Conservation (phyloP, 2,113 vertebrate species). For the Coryphaenoides rupestris region DNA sequence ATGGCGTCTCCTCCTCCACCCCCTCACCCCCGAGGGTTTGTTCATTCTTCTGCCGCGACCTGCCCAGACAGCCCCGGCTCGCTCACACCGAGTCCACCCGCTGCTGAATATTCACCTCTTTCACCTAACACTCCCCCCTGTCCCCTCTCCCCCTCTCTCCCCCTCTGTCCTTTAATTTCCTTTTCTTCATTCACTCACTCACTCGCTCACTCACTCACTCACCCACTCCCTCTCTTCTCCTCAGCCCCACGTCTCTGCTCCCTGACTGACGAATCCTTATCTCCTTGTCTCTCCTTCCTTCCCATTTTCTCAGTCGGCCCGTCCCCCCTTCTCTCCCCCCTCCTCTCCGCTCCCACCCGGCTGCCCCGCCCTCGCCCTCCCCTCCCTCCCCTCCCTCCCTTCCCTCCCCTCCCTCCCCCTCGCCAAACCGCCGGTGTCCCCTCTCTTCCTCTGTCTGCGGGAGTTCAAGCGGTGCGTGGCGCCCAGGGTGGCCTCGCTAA, state of each 20-base stretch:
- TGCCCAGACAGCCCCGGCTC: slow-evolving; percentile 31
- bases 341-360: slow-evolving; percentile 14
- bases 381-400: slow-evolving; percentile 4
- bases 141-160: slow-evolving; percentile 7
- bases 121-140: too few species aligned
- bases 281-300: too few species aligned
- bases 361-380: slow-evolving; percentile 4
- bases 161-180: not conserved
- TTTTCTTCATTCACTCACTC: not conserved
- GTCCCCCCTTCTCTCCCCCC: slow-evolving; percentile 25
- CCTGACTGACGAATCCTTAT: not conserved
- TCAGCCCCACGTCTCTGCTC: not conserved
- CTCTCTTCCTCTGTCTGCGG: slow-evolving; percentile 68
- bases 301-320: slow-evolving; percentile 13
- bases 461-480: slow-evolving; percentile 72
- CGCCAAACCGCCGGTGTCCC: slow-evolving; percentile 67
- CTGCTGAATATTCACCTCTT: not conserved
- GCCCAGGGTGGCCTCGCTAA: slow-evolving; percentile 65
- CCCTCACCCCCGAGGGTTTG: slow-evolving; percentile 34
- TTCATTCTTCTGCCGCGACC: slow-evolving; percentile 56
- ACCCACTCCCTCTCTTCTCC: not conserved
- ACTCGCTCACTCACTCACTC: not conserved
- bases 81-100: too few species aligned
- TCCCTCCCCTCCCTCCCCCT: slow-evolving; percentile 49
- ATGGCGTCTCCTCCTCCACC: slow-evolving; percentile 48